Conservation (phyloP, 2,797 vertebrate genomes). For the Rhynchotus rufescens region DNA sequence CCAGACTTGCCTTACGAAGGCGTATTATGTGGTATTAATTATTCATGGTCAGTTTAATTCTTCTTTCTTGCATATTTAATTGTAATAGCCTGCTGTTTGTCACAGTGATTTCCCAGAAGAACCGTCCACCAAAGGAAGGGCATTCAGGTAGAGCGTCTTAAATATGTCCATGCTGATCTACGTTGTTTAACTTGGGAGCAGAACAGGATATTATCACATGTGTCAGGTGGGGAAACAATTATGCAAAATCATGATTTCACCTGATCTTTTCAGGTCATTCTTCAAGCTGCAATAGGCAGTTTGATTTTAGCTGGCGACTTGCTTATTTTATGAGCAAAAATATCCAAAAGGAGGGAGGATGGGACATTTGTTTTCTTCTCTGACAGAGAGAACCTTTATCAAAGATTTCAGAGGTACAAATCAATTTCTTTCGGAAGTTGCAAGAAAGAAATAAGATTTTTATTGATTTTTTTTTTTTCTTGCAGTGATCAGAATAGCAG, state of each 20-base stretch:
- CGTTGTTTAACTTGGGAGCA: constrained; percentile 57
- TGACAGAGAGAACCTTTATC: background rate
- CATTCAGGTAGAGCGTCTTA: constrained; percentile 60
- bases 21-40: constrained; percentile 57
- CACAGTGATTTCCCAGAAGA: constrained; percentile 73
- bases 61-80: constrained; percentile 74
- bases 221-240: constrained; percentile 46
- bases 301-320: constrained; percentile 63
- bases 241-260: constrained; percentile 13
- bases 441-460: constrained; percentile 66
- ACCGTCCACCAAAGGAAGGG: constrained; percentile 52
- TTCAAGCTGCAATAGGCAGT: constrained; percentile 37
- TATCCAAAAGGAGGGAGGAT: constrained; percentile 54
- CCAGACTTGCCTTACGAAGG: constrained; percentile 62
- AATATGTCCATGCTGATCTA: constrained; percentile 34
- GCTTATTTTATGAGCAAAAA: constrained; percentile 57
- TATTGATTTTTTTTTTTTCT: constrained; percentile 49
- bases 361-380: constrained; percentile 58
- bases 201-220: constrained; percentile 44
- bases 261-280: constrained; percentile 46
- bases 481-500: constrained; percentile 55
- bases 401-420: constrained; percentile 52
- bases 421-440: constrained; percentile 65
- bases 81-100: constrained; percentile 66
- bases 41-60: constrained; percentile 66